Evolutionary conservation across 2,113 vertebrate species (phyloP).

Genomic region (Caretta caretta): DNA sequence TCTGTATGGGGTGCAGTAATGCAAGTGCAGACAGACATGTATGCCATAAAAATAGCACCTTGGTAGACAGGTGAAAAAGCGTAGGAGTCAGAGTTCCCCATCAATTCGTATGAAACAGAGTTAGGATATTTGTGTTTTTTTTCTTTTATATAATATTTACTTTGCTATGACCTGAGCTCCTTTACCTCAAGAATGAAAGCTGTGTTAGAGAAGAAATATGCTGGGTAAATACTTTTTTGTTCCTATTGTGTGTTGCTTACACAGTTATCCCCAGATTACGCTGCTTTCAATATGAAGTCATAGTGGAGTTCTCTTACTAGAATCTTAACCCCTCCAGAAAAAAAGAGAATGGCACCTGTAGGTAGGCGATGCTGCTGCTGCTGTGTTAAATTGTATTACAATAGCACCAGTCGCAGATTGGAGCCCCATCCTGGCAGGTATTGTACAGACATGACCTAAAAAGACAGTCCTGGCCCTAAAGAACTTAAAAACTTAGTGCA

Average conservation of each 20-base stretch:
- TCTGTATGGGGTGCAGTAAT: neutral
- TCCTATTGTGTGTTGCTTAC: neutral
- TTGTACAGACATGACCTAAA: neutral
- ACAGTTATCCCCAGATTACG: neutral
- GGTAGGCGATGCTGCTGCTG: neutral
- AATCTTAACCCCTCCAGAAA: neutral
- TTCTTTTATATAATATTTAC: neutral
- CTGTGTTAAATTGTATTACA: neutral
- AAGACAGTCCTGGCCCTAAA: neutral
- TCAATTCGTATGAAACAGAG: neutral
- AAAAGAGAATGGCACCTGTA: neutral
- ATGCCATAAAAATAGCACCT: neutral
- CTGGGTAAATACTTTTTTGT: neutral
- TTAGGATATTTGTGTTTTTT: neutral
- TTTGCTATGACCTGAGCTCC: neutral
- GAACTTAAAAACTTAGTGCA: neutral
- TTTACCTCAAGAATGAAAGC: neutral
- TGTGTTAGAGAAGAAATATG: neutral
- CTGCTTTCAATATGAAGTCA: neutral
- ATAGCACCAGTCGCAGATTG: neutral
- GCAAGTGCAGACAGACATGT: neutral
- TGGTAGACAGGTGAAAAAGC: neutral
- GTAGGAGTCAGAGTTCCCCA: neutral
- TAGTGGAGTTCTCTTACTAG: neutral
- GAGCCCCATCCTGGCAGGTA: neutral